phyloP scores from a whole-genome alignment of 2,797 vertebrate species.

The Spinus olivaceus region DNA sequence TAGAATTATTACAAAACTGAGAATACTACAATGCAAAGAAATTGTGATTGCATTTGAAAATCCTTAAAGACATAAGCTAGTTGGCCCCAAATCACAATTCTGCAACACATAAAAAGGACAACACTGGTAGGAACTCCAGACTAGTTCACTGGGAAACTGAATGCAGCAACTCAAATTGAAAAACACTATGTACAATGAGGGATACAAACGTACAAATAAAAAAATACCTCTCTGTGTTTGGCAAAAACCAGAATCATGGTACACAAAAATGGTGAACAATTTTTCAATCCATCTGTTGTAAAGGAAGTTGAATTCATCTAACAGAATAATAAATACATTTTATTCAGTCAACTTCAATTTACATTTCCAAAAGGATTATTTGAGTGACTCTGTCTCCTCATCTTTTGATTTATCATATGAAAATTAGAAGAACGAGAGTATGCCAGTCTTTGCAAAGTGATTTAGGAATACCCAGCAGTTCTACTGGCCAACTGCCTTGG shows the following conservation, averaged over 20 bases:
- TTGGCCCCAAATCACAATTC: not conserved
- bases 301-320: not conserved
- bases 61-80: not conserved
- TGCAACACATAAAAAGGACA: not conserved
- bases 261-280: not conserved
- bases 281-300: not conserved
- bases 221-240: not conserved
- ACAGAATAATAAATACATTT: not conserved
- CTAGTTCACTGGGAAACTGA: not conserved
- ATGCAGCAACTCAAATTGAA: not conserved
- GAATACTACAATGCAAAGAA: not conserved
- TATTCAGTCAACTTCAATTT: not conserved
- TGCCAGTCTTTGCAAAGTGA: not conserved
- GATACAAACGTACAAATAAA: not conserved
- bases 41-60: not conserved
- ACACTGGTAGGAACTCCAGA: not conserved
- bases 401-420: not conserved
- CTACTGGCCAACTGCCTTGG: not conserved
- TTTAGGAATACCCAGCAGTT: not conserved
- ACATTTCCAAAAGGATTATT: not conserved
- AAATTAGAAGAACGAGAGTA: not conserved
- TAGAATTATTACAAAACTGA: not conserved
- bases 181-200: accelerated
- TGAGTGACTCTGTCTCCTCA: not conserved
- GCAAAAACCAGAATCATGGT: not conserved